Base-by-base conservation (phyloP, 1,140 invertebrate genomes). In the Panagrolaimus sp. region DNA sequence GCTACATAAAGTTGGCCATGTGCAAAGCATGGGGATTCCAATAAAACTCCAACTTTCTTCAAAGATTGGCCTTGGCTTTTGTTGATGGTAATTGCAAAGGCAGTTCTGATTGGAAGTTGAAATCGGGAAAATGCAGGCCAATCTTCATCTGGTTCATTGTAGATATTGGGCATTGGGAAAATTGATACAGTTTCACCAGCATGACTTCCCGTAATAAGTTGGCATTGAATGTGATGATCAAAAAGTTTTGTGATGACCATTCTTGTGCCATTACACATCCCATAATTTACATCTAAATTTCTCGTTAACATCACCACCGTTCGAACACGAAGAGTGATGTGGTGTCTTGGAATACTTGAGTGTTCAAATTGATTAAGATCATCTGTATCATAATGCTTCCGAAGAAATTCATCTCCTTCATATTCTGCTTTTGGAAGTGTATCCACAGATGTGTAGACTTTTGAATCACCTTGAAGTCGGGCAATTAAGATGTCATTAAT, bases 41-140 rank as follows among this genome's bases (percentile, higher is more conserved):
- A 63, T 78, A 84, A 73, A 67, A 86, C 69, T 21, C 84, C 83
- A 66, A 77, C 46, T 75, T 72, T 66, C 73, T 77, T 65, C 1
- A 83, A 55, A 7, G 81, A 70, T 78, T 87, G 85, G 15, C 87
- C 85, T 81, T 88, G 87, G 9, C 84, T 72, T 79, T 87, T 87
- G 76, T 87, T 87, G 9, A 88, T 86, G 0, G 85, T 85, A 77
- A 87, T 86, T 26, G 85, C 83, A 80, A 87, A 87, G 3, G 79
- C 76, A 6, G 84, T 62, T 69, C 81, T 74, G 3, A 88, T 44
- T 24, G 85, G 84, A 83, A 87, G 87, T 72, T 88, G 85, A 0
- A 85, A 45, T 58, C 86, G 69, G 21, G 24, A 14, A 12, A 68
- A 24, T 0, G 65, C 24, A n/a, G 45, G 24, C 24, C 21, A 45